Evolutionary conservation across 2,888 invertebrate genomes (phyloP), one percentile per base, ranked within the genome.

Genomic region (Pollenia amentaria): DNA sequence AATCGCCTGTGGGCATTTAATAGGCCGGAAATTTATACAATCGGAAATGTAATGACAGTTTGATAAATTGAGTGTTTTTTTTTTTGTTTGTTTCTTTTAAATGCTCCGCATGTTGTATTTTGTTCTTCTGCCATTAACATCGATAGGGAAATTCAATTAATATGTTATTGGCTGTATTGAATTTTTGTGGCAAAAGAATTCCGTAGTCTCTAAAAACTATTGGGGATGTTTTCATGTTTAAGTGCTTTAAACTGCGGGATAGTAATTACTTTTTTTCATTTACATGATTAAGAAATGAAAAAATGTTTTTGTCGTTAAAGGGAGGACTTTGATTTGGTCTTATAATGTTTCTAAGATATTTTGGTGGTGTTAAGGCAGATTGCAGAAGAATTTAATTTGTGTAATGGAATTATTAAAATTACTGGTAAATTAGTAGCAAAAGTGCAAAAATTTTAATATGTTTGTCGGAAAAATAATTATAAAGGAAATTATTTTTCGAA

Each of bases 1-100:
- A 65, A 80, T 40, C 48, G 88, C 88, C 86, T 67, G 88, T 84
- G 88, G 84, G 81, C 82, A 86, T 87, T 88, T 88, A 88, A 88
- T 88, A 75, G 64, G 57, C 79, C 88, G 88, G 88, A 88, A 78
- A 88, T 87, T 88, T 84, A 79, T 55, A 87, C 65, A 87, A 84
- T 62, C 83, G 83, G 87, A 87, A 80, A 84, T 80, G 83, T 84
- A 84, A 84, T 87, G 83, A 80, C 83, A 76, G 64, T 87, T 80
- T 70, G 80, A 77, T 77, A 87, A 84, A 83, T 87, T 87, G 70
- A 53, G 75, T 78, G 83, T 64, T 70, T 70, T 44, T 48, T 48
- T 57, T 48, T 14, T 69, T 78, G 40, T 51, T 69, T 21, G 38
- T 14, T 69, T 70, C 40, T 53, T 69, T 21, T n/a, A 38, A 62